A percentile compares a stretch with the other conserved stretches of the same genome.
These are phyloP conservation scores for Portevinia maculata DNA, from an alignment of 2,888 invertebrate genomes.

Conservation along the genomic window DNA sequence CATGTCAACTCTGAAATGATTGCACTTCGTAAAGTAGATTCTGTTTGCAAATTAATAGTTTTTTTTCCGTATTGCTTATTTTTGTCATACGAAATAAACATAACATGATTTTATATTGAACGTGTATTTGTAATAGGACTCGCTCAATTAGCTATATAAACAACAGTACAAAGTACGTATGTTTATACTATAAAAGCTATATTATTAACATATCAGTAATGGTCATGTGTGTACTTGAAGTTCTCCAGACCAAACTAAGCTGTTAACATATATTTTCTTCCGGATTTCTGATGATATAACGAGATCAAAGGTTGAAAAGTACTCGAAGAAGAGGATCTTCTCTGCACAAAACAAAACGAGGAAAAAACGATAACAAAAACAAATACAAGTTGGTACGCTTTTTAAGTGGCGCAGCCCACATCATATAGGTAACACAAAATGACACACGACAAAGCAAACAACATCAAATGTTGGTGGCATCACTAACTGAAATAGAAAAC, in stretches of 20 bases:
- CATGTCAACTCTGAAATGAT: slow-evolving; percentile 50
- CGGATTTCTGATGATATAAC: slow-evolving; percentile 35
- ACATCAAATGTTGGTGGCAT: slow-evolving; percentile 54
- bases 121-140: slow-evolving; percentile 53
- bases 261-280: slow-evolving; percentile 44
- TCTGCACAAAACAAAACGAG: neutral
- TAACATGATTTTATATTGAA: slow-evolving; percentile 23
- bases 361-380: slow-evolving; percentile 31
- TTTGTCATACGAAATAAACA: slow-evolving; percentile 47
- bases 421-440: slow-evolving; percentile 20
- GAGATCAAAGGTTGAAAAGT: slow-evolving; percentile 61
- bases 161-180: slow-evolving; percentile 29
- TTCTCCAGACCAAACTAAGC: slow-evolving; percentile 56
- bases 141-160: slow-evolving; percentile 73
- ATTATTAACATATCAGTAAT: slow-evolving; percentile 27
- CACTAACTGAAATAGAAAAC: slow-evolving; percentile 71
- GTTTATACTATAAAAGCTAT: slow-evolving; percentile 33
- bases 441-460: slow-evolving; percentile 39
- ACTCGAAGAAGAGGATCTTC: slow-evolving; percentile 15
- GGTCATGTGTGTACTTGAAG: slow-evolving; percentile 19
- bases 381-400: slow-evolving; percentile 14
- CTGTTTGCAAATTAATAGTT: slow-evolving; percentile 2
- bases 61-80: slow-evolving; percentile 24
- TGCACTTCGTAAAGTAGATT: slow-evolving; percentile 60
- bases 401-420: slow-evolving; percentile 56